Evolutionary conservation across 2,113 vertebrate species (phyloP).

Genomic region (Rhea americana): DNA sequence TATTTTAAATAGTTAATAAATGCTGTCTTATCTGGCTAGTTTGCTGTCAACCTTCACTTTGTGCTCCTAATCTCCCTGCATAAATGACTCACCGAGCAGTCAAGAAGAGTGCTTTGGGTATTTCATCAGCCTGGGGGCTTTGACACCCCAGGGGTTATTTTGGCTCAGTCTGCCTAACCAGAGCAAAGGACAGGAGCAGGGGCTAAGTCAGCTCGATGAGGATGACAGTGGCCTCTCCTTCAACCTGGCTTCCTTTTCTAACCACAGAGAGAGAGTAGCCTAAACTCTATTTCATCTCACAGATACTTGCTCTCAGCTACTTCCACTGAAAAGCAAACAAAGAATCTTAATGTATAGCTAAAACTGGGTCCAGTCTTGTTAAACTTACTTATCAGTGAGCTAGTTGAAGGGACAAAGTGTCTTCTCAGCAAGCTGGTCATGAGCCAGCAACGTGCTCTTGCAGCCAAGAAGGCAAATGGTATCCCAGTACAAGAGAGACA

Average conservation of each 20-base stretch:
- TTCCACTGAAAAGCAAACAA: not conserved
- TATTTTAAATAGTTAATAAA: not conserved
- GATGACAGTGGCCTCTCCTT: constrained; percentile 14
- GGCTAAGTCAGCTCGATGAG: constrained; percentile 1
- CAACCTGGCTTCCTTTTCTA: constrained; percentile 50
- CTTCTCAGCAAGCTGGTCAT: too few relatives aligned
- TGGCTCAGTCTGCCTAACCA: not conserved
- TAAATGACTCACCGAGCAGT: not conserved
- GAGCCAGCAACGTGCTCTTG: too few relatives aligned
- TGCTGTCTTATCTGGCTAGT: rapidly evolving
- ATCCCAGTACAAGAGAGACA: too few relatives aligned
- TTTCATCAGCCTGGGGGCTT: not conserved
- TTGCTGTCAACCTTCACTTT: not conserved
- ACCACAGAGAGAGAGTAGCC: constrained; percentile 35
- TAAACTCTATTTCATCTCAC: not conserved
- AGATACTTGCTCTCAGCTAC: not conserved
- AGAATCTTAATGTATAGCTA: not conserved
- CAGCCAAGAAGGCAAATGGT: too few relatives aligned
- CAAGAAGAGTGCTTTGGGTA: rapidly evolving
- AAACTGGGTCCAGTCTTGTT: too few relatives aligned
- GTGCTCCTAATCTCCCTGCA: not conserved
- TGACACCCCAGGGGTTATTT: constrained; percentile 11
- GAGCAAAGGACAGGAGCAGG: constrained; percentile 16
- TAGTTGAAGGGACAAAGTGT: too few relatives aligned
- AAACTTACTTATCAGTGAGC: too few relatives aligned